Base-by-base conservation (phyloP, 2,888 invertebrate species). In the Acanthopleura granulata region DNA sequence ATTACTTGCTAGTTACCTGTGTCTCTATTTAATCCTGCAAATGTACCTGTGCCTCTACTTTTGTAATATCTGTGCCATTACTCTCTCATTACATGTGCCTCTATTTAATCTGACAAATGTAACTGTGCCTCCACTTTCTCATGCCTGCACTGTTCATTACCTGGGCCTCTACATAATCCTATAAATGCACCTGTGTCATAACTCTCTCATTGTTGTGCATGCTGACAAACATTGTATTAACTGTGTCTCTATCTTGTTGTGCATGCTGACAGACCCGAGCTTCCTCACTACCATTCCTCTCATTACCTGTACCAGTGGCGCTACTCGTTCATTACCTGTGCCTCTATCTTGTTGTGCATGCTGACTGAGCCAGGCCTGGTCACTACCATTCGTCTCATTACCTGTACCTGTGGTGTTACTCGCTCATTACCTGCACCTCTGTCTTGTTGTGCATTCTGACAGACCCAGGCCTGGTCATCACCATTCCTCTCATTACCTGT, bases 231-330 rank as follows among this genome's bases (percentile, higher is more conserved):
- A n/a, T n/a, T n/a, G n/a, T n/a, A n/a, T n/a, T 74, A 92, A 91
- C 89, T 98, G 97, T 0, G 96, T 95, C 90, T 97, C 95, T 72
- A 97, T 85, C 84, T 95, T 93, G 90, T 97, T 96, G 85, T 94
- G 92, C 29, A 95, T 93, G 84, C 94, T 94, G 40, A 94, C 92
- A 0, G 95, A 93, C 0, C 94, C 95, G 6, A 95, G 95, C 88
- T 95, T 95, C 72, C 93, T 92, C 90, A 95, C 90, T 40, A 94
- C 92, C 93, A 94, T 94, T 15, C 95, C 96, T 85, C 97, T 92
- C 83, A 93, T 93, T 50, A 96, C 90, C 62, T 98, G 97, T 40
- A 9, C 40, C 40, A 6, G 4, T 40, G 40, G 9, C 9, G n/a
- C n/a, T n/a, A n/a, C n/a, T n/a, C 9, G 3, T 40, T 40, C 18